Percentiles rank a stretch among this genome's conserved stretches.
Evolutionary conservation across 2,888 invertebrate genomes (phyloP).

Genomic region (Andrena flavipes): DNA sequence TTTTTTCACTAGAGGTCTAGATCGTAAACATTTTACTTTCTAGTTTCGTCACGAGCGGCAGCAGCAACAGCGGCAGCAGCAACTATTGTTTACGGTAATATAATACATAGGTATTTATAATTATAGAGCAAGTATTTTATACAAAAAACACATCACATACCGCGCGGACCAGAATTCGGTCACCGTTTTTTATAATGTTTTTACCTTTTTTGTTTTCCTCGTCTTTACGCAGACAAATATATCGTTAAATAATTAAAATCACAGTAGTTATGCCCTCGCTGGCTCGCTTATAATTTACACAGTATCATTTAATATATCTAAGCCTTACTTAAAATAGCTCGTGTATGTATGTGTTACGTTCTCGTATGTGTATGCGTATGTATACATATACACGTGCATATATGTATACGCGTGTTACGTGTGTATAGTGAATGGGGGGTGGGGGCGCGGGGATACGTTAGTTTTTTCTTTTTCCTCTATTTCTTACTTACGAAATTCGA

Average conservation of each 20-base stretch:
- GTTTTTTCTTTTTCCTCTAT: constrained; percentile 61
- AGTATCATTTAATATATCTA: constrained; percentile 79
- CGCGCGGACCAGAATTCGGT: constrained; percentile 80
- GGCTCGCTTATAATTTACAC: constrained; percentile 84
- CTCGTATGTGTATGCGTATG: background rate
- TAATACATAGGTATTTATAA: constrained; percentile 84
- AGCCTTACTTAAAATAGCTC: constrained; percentile 82
- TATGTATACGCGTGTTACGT: background rate
- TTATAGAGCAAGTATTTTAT: constrained; percentile 84
- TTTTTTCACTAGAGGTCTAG: constrained; percentile 68
- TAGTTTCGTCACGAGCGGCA: constrained; percentile 73
- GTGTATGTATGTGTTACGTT: constrained; percentile 67
- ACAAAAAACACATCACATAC: constrained; percentile 85
- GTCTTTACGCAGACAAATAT: constrained; percentile 72
- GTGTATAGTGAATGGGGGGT: background rate
- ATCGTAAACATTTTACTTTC: constrained; percentile 69
- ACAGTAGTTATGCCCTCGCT: constrained; percentile 85
- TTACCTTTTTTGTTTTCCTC: constrained; percentile 70
- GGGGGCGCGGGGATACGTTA: constrained; percentile 64
- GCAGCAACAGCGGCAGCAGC: constrained; percentile 78
- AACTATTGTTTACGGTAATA: constrained; percentile 83
- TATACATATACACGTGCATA: background rate
- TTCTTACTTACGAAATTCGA: constrained; percentile 61
- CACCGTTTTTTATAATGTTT: constrained; percentile 72
- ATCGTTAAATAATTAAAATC: constrained; percentile 85